These are phyloP conservation scores for Poeciliopsis prolifica DNA, from an alignment of 2,113 vertebrate species.

Conservation along the genomic window DNA sequence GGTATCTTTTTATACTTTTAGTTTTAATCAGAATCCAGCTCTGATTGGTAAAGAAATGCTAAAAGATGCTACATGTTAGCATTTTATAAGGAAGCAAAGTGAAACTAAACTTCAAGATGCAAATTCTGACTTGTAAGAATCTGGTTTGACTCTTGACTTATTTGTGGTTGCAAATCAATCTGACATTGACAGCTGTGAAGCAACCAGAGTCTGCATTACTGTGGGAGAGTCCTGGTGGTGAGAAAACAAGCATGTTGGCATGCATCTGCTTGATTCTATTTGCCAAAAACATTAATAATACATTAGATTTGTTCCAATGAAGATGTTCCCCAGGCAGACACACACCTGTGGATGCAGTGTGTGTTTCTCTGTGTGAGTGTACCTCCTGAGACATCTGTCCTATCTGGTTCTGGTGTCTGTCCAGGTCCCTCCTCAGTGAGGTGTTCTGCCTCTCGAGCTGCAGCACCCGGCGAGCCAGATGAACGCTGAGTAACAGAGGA, in stretches of 20 bases:
- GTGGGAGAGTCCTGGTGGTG: conserved; percentile 10
- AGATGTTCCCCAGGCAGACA: background rate
- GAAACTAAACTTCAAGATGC: too few species aligned
- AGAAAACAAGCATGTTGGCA: conserved; percentile 29
- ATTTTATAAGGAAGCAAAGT: too few species aligned
- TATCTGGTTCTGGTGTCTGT: conserved; percentile 83
- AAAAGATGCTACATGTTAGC: too few species aligned
- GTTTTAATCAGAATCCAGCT: too few species aligned
- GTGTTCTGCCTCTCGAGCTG: conserved; percentile 96
- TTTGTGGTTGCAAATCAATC: conserved; percentile 40
- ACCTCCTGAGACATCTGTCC: conserved; percentile 91
- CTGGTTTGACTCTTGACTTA: conserved; percentile 13
- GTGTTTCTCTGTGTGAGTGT: conserved; percentile 48
- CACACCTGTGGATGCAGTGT: background rate
- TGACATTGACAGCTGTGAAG: conserved; percentile 17
- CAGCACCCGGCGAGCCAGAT: conserved; percentile 94
- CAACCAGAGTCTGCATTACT: conserved; percentile 10
- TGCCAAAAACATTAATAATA: conserved; percentile 10
- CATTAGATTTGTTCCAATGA: background rate
- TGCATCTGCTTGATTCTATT: conserved; percentile 27
- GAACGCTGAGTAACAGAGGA: conserved; percentile 82
- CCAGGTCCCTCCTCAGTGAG: conserved; percentile 88
- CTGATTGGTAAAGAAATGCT: too few species aligned
- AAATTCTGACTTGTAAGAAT: conserved; percentile 16
- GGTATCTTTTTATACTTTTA: too few species aligned